Evolutionary conservation across 35 echinoderm and acorn worm species (phyloP).

Genomic region (Amphiura filiformis): DNA sequence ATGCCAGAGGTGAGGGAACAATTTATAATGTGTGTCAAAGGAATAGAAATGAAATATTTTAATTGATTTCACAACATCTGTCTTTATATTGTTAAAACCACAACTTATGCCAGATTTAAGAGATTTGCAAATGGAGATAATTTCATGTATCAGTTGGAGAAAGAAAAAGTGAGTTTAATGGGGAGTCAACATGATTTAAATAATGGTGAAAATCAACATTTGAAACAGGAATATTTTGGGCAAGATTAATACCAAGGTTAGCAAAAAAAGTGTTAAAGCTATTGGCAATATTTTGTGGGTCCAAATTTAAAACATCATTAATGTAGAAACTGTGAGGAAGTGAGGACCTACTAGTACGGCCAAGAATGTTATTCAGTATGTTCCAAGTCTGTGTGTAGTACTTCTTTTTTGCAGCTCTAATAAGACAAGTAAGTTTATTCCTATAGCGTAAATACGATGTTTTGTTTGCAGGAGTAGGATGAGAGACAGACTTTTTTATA

Average conservation of each 20-base stretch:
- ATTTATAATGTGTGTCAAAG: conserved; percentile 27
- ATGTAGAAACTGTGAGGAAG: neutral
- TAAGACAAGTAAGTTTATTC: neutral
- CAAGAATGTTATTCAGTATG: conserved; percentile 2
- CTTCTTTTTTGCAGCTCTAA: neutral
- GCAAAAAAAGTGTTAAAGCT: conserved; percentile 4
- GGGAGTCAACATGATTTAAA: neutral
- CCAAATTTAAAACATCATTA: neutral
- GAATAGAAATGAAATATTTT: neutral
- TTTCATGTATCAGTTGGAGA: conserved; percentile 15
- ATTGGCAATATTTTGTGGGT: conserved; percentile 10
- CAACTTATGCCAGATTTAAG: neutral
- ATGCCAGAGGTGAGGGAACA: conserved; percentile 19
- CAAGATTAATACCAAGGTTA: conserved; percentile 10
- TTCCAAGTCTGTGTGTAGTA: conserved; percentile 6
- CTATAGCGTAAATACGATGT: neutral
- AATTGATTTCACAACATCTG: conserved; percentile 22
- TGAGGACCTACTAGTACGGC: neutral
- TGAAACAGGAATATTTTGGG: neutral
- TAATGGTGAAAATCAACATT: neutral
- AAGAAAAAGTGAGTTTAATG: conserved; percentile 21
- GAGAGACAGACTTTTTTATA: neutral
- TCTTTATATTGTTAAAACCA: conserved; percentile 28
- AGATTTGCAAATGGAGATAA: conserved; percentile 10
- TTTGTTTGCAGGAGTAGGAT: neutral